Percentiles rank a stretch among this genome's conserved stretches.
Conservation (phyloP, 2,888 invertebrate species). For the Boloria euphrosyne region DNA sequence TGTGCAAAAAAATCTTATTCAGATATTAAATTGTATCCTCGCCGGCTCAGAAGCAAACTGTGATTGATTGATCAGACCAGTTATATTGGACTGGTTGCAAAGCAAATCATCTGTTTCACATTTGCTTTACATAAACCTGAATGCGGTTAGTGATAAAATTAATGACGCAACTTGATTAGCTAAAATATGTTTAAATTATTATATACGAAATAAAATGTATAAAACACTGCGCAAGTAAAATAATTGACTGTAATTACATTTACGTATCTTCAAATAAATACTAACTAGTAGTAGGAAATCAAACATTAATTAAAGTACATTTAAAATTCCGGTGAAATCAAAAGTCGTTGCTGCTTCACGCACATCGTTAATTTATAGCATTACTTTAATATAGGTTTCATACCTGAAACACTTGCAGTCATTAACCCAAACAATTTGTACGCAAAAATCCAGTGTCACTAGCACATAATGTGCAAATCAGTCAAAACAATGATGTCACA, state of each 20-base stretch:
- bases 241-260: conserved; percentile 18
- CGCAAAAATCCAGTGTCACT: conserved; percentile 46
- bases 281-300: conserved; percentile 37
- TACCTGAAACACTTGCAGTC: conserved; percentile 56
- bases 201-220: not conserved
- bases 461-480: conserved; percentile 26
- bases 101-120: conserved; percentile 24
- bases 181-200: conserved; percentile 13
- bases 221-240: conserved; percentile 9
- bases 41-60: not conserved
- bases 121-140: conserved; percentile 19
- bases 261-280: conserved; percentile 27
- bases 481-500: conserved; percentile 28
- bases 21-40: conserved; percentile 4
- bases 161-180: conserved; percentile 17
- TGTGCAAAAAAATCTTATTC: not conserved
- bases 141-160: conserved; percentile 7
- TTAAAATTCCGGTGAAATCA: conserved; percentile 49
- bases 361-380: conserved; percentile 36
- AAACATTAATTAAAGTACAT: conserved; percentile 39
- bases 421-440: conserved; percentile 44
- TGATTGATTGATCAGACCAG: conserved; percentile 21
- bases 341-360: conserved; percentile 45
- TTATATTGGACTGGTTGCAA: conserved; percentile 22
- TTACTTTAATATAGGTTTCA: conserved; percentile 36